Percentiles rank a stretch among this genome's conserved stretches.
phyloP scores from a whole-genome alignment of 2,888 invertebrate species.

The Busseola fusca region DNA sequence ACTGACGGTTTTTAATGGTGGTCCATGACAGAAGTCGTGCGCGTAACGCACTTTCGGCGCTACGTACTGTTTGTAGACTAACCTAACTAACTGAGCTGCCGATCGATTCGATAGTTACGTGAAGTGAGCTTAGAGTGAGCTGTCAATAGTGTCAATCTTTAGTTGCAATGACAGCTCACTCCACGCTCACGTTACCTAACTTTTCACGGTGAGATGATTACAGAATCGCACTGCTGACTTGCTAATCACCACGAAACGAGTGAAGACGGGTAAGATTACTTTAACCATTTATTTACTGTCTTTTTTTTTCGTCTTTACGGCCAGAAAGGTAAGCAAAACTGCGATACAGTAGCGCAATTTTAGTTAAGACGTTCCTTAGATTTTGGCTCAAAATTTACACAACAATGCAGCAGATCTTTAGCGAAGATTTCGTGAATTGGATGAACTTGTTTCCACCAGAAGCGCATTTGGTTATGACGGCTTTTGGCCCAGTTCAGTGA shows the following conservation, averaged over 20 bases:
- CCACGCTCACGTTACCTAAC: no score
- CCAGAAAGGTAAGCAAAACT: not conserved
- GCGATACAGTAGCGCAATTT: not conserved
- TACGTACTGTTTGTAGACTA: not conserved
- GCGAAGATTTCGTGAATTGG: slow-evolving; percentile 41
- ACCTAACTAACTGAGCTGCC: not conserved
- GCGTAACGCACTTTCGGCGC: not conserved
- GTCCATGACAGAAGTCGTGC: not conserved
- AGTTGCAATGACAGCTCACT: no score
- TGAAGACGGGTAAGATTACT: not conserved
- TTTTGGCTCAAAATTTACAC: slow-evolving; percentile 21
- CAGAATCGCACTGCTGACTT: no score
- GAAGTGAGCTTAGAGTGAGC: no score
- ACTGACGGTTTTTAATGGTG: not conserved
- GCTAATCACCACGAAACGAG: not conserved
- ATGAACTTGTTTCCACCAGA: slow-evolving; percentile 42
- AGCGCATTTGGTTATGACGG: slow-evolving; percentile 56
- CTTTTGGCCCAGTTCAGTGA: slow-evolving; percentile 45
- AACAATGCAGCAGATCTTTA: slow-evolving; percentile 33
- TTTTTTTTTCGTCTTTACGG: slow-evolving; percentile 17
- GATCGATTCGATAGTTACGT: no score
- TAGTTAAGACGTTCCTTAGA: not conserved
- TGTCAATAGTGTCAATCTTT: no score
- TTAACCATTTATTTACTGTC: slow-evolving; percentile 9
- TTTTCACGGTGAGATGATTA: no score